Evolutionary conservation across 2,113 vertebrate genomes (phyloP).

Genomic region (Trichomycterus rosablanca): DNA sequence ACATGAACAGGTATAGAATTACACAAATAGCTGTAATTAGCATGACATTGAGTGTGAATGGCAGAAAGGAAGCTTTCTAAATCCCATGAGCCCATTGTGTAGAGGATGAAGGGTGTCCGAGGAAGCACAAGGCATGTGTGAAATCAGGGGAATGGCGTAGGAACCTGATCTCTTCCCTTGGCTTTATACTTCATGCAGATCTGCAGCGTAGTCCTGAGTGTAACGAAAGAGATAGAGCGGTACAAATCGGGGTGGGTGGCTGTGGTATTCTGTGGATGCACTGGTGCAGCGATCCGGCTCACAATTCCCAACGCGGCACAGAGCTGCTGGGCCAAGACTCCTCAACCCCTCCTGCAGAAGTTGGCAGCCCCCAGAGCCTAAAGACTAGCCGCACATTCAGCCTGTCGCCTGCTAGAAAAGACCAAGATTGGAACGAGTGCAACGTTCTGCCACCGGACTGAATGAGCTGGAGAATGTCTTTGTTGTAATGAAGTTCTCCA

Average conservation of each 20-base stretch:
- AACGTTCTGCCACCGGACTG: neutral
- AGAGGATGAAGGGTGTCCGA: slow-evolving; percentile 12
- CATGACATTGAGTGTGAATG: neutral
- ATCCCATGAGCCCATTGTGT: slow-evolving; percentile 12
- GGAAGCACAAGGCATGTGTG: slow-evolving; percentile 16
- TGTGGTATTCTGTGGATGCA: slow-evolving; percentile 15
- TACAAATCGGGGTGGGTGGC: neutral
- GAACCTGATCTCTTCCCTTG: neutral
- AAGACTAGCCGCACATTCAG: neutral
- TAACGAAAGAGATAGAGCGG: slow-evolving; percentile 15
- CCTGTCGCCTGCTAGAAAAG: neutral
- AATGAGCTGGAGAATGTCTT: neutral
- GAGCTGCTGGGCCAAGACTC: neutral
- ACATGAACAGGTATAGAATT: slow-evolving; percentile 24
- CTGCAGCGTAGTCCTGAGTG: slow-evolving; percentile 9
- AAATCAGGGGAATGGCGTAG: slow-evolving; percentile 29
- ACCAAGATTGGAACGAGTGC: neutral
- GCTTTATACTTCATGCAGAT: slow-evolving; percentile 23
- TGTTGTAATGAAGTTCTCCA: slow-evolving; percentile 1
- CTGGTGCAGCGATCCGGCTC: neutral
- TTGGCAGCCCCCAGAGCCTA: neutral
- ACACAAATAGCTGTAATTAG: slow-evolving; percentile 4
- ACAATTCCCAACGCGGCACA: slow-evolving; percentile 7
- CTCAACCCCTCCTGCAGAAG: too few species aligned
- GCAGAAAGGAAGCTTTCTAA: slow-evolving; percentile 8